A percentile compares a stretch with the other conserved stretches of the same genome.
These are phyloP conservation scores for Pachycephus smyrnensis DNA, from an alignment of 2,888 invertebrate species.

Conservation along the genomic window DNA sequence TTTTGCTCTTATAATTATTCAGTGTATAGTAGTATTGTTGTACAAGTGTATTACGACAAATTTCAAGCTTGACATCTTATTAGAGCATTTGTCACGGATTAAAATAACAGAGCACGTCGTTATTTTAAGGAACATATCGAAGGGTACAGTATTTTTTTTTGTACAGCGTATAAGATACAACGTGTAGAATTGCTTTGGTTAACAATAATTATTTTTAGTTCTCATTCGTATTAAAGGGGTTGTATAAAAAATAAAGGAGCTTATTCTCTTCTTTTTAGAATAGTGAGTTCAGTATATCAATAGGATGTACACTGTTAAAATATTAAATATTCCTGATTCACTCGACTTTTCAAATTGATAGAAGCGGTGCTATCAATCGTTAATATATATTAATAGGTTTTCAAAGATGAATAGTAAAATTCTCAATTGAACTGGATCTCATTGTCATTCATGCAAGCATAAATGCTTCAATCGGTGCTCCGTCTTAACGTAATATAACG, in stretches of 20 bases:
- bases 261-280: background rate
- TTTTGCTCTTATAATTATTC: background rate
- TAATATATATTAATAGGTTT: background rate
- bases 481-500: constrained; percentile 5
- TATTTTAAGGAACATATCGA: background rate
- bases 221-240: background rate
- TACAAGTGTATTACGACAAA: background rate
- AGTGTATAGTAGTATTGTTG: background rate
- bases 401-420: background rate
- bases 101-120: background rate
- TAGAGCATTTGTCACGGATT: background rate
- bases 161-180: background rate
- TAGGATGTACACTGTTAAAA: background rate
- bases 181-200: background rate
- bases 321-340: background rate
- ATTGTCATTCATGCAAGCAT: background rate
- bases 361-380: background rate
- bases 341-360: background rate
- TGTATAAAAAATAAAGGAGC: background rate
- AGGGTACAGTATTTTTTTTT: background rate
- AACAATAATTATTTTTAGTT: background rate
- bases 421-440: background rate
- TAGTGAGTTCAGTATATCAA: background rate
- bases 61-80: background rate
- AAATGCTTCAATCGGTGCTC: constrained; percentile 4